Evolutionary conservation across 1,140 invertebrate genomes (phyloP).

Genomic region (Drosophila saltans): DNA sequence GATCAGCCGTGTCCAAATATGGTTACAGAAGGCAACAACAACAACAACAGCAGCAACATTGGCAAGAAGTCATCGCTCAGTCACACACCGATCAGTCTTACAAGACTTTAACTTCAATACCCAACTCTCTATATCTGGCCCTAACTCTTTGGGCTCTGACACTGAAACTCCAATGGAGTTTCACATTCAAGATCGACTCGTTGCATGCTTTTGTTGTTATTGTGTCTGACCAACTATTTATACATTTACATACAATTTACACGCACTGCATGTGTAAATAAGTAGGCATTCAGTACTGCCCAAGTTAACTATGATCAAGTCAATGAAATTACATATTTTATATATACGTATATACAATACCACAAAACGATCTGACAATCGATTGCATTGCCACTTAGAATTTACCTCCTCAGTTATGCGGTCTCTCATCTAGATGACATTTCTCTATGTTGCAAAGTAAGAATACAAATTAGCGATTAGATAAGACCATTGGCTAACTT

Average conservation of each 20-base stretch:
- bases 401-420: not conserved
- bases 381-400: slow-evolving; percentile 10
- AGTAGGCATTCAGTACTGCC: not conserved
- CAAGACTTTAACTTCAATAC: not conserved
- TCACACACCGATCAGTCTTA: slow-evolving; percentile 17
- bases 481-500: slow-evolving; percentile 9
- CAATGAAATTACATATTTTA: slow-evolving; percentile 1
- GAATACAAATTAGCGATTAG: slow-evolving; percentile 22
- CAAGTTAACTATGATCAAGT: not conserved
- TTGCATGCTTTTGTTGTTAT: slow-evolving; percentile 2
- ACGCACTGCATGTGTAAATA: slow-evolving; percentile 24
- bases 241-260: slow-evolving; percentile 23
- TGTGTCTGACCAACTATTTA: slow-evolving; percentile 6
- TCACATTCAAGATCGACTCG: slow-evolving; percentile 15
- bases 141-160: not conserved
- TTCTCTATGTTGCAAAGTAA: not conserved
- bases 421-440: not conserved
- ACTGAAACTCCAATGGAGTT: not conserved
- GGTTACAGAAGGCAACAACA: slow-evolving; percentile 10
- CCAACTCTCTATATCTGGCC: not conserved
- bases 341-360: not conserved
- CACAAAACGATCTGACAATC: slow-evolving; percentile 6
- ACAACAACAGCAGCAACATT: no score
- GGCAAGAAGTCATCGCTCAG: slow-evolving; percentile 10
- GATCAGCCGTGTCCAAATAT: slow-evolving; percentile 21